These are phyloP conservation scores for Muricea muricata DNA, from an alignment of 92 coral and sea anemone genomes.

Conservation along the genomic window DNA sequence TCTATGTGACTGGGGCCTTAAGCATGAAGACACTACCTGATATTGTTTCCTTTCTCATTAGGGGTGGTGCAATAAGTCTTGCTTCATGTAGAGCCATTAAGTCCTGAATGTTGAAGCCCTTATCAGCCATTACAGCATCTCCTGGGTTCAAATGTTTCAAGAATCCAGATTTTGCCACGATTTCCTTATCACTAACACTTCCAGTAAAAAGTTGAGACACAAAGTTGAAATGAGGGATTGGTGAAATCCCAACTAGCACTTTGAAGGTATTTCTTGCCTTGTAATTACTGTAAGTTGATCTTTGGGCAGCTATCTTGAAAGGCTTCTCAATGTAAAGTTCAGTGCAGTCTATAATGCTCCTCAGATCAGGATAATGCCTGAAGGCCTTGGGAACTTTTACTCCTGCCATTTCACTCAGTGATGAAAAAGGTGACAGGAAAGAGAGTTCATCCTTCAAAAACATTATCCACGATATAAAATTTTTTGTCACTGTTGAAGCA, in stretches of 20 bases:
- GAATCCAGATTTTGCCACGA: conserved; percentile 68
- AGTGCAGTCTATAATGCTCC: too few relatives aligned
- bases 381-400: neutral
- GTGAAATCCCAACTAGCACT: conserved; percentile 72
- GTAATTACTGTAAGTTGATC: conserved; percentile 76
- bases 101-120: conserved; percentile 67
- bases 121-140: conserved; percentile 70
- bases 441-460: neutral
- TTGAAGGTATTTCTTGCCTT: conserved; percentile 75
- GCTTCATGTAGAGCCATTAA: neutral
- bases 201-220: conserved; percentile 70
- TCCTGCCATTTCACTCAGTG: neutral
- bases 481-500: neutral
- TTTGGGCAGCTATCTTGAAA: conserved; percentile 30
- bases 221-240: conserved; percentile 70
- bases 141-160: conserved; percentile 64
- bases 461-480: neutral
- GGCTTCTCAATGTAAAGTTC: neutral
- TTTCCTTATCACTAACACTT: conserved; percentile 79
- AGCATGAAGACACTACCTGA: conserved; percentile 12
- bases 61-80: neutral
- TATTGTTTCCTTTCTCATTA: neutral
- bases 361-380: neutral
- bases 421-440: neutral
- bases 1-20: conserved; percentile 9